Evolutionary conservation across 2,888 invertebrate genomes (phyloP), one percentile per base, ranked within the genome.

Genomic region (Antheraea assamensis): DNA sequence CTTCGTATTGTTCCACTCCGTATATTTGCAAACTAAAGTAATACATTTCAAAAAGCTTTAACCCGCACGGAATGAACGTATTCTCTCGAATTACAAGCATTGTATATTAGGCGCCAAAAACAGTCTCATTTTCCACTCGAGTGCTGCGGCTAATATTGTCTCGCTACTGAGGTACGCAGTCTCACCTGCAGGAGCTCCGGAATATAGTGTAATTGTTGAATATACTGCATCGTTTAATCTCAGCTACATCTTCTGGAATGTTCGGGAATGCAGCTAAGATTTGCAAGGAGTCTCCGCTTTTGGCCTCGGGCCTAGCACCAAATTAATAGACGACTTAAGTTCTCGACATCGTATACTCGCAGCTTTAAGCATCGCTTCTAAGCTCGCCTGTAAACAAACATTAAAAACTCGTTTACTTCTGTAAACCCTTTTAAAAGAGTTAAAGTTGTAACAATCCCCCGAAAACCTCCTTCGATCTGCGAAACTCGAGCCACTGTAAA

Each of bases 91-190:
- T 90, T 89, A 90, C 88, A 87, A 85, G 85, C 89, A 87, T 88
- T 89, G 89, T 93, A 92, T 93, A 92, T 93, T 92, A 92, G 87
- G 83, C 85, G 88, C 90, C 91, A 91, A 93, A 92, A 92, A 90
- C 92, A 90, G 92, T 91, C 90, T 91, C 90, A 88, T 92, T 93
- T 96, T 96, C 95, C 95, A 93, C 95, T 92, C 95, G 95, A 95
- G 95, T 93, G 95, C 95, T 88, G 89, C 89, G 88, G 90, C 92
- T 93, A 94, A 94, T 93, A 93, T 92, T 92, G 94, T 93, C 93
- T 93, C 91, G 88, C 86, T 87, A 83, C 87, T 92, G 85, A 93
- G 92, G 92, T 92, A 93, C 92, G 90, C 91, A 90, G 86, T 82
- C 89, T 91, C 90, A 94, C 94, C 94, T 93, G 93, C 87, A 87